Percentiles rank a stretch among this genome's conserved stretches.
Conservation (phyloP, 2,888 invertebrate genomes). For the Parnassius glacialis region DNA sequence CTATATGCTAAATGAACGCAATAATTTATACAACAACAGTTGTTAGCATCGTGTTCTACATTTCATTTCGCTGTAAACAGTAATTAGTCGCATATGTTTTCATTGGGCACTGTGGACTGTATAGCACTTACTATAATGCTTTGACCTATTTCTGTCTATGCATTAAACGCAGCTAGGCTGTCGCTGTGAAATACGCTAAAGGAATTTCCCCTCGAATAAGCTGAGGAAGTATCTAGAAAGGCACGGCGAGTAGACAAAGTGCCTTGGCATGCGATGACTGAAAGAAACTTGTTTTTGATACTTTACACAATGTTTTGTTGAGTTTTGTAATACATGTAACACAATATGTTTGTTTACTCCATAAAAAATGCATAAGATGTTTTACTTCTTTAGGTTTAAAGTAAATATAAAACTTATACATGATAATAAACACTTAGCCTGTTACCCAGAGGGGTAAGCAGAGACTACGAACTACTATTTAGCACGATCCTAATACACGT, state of each 20-base stretch:
- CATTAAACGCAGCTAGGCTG: constrained; percentile 23
- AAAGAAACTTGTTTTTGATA: neutral
- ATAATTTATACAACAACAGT: too few relatives aligned
- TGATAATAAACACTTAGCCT: too few relatives aligned
- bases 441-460: too few relatives aligned
- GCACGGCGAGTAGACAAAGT: neutral
- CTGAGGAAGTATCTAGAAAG: neutral
- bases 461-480: too few relatives aligned
- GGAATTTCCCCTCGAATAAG: neutral
- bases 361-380: too few relatives aligned
- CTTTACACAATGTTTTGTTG: neutral
- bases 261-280: neutral
- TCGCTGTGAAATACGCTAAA: constrained; percentile 13
- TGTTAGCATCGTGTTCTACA: neutral
- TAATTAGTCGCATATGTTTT: constrained; percentile 15
- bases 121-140: constrained; percentile 16
- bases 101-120: constrained; percentile 5
- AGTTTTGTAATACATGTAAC: too few relatives aligned
- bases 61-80: constrained; percentile 1
- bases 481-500: too few relatives aligned
- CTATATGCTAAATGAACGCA: too few relatives aligned
- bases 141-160: constrained; percentile 39
- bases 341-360: too few relatives aligned
- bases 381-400: too few relatives aligned
- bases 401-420: too few relatives aligned